A percentile compares a stretch with the other conserved stretches of the same genome.
phyloP scores from a whole-genome alignment of 2,113 vertebrate genomes.

The Serinus canaria region DNA sequence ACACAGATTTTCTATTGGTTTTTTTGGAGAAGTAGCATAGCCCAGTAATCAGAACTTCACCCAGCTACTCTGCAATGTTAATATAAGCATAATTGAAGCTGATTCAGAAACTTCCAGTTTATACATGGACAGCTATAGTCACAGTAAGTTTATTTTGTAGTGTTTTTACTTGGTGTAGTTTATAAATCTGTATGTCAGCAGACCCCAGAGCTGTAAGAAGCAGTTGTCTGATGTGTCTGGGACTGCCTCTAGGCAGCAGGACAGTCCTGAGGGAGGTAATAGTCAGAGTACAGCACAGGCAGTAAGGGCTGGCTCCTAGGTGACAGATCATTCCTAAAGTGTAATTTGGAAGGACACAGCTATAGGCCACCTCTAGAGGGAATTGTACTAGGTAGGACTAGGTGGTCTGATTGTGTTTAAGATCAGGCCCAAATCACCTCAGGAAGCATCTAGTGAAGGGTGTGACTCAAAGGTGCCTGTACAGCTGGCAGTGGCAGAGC shows the following conservation, averaged over 20 bases:
- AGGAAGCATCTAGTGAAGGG: not conserved
- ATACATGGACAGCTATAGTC: not conserved
- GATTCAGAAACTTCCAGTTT: not conserved
- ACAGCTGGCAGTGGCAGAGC: not conserved
- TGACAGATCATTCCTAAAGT: not conserved
- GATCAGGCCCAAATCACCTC: not conserved
- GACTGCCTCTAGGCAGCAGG: rapidly evolving
- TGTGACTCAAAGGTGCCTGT: not conserved
- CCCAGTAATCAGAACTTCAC: not conserved
- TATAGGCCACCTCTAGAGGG: not conserved
- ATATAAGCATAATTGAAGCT: not conserved
- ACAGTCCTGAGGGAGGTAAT: too few relatives aligned
- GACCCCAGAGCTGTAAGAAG: not conserved
- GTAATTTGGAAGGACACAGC: not conserved
- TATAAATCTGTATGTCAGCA: not conserved
- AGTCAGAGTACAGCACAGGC: not conserved
- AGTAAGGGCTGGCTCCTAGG: not conserved
- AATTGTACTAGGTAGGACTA: not conserved
- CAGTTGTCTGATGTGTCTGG: not conserved
- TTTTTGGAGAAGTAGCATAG: not conserved
- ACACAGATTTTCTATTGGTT: not conserved
- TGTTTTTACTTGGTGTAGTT: not conserved
- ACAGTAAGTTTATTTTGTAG: not conserved
- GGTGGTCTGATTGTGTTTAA: not conserved
- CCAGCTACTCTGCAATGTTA: not conserved